Base-by-base conservation (phyloP, 30 jellyfish, hydroid and myxozoan genomes). In the Pelagia noctiluca region DNA sequence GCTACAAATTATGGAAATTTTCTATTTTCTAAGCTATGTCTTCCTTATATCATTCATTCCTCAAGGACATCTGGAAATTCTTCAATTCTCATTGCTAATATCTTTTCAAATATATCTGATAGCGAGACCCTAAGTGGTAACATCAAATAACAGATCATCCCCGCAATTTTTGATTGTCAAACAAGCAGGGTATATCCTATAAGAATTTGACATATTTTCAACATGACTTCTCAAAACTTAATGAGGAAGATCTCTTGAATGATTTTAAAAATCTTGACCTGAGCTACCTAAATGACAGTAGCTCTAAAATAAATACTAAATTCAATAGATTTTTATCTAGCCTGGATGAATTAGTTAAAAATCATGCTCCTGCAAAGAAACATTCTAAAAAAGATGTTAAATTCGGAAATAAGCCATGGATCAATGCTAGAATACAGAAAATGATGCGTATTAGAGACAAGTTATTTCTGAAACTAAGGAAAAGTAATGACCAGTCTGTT, bases 191-290 rank as follows among this genome's bases (percentile, higher is more conserved):
- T n/a, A n/a, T n/a, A n/a, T n/a, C n/a, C n/a, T n/a, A n/a, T n/a
- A n/a, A n/a, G n/a, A n/a, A n/a, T n/a, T n/a, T n/a, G n/a, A n/a
- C n/a, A n/a, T 13, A 70, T 28, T 70, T 70, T 70, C 82, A 70
- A 24, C 82, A 70, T 70, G 82, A 70, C 67, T 70, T 60, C 72
- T 60, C 72, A 8, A 70, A 28, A 11, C 82, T 70, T 28, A 70
- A 35, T 70, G 79, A 65, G 31, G 79, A 31, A 29, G 29, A 65
- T 25, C 61, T 65, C 63, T 26, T 26, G 23, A 65, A 65, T 65
- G 79, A 34, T 65, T 65, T 65, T 65, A 64, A 29, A 26, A 65
- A 65, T 28, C 79, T 65, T 26, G 72, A 60, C 21, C 72, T 60
- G 30, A 22, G 35, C 72, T 60, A 60, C 72, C 72, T 60, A n/a